Conservation (phyloP, 2,113 vertebrate species). For the Serinus canaria region DNA sequence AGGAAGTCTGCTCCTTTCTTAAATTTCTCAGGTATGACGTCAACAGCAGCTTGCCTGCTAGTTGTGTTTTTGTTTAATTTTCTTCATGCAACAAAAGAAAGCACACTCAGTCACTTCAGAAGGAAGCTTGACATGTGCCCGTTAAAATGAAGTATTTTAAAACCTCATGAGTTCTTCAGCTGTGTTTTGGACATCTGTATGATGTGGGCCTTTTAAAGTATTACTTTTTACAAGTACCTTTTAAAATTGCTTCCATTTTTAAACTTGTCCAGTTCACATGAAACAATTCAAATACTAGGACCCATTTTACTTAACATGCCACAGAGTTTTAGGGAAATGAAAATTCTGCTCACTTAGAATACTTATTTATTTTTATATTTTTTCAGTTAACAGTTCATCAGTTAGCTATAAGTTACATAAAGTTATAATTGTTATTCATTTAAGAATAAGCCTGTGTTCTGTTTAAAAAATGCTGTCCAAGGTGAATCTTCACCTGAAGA, state of each 20-base stretch:
- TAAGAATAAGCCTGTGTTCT: neutral
- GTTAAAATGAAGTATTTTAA: neutral
- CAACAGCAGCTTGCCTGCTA: neutral
- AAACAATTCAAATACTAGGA: neutral
- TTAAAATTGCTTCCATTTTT: neutral
- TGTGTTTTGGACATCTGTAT: neutral
- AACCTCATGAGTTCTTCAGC: neutral
- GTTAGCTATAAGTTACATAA: neutral
- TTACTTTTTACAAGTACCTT: neutral
- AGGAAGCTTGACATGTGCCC: neutral
- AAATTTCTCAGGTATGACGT: neutral
- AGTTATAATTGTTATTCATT: neutral
- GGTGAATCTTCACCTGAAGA: neutral
- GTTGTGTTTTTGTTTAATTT: neutral
- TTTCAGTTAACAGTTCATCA: neutral
- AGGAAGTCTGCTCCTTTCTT: neutral
- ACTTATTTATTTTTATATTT: neutral
- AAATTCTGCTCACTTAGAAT: neutral
- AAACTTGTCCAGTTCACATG: neutral
- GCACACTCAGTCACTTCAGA: neutral
- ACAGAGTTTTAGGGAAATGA: neutral
- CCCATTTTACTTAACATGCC: neutral
- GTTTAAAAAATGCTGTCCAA: neutral
- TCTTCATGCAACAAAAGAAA: fast-evolving
- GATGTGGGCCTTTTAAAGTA: neutral